Evolutionary conservation across 1,140 invertebrate genomes (phyloP).

Genomic region (Acromyrmex charruanus): DNA sequence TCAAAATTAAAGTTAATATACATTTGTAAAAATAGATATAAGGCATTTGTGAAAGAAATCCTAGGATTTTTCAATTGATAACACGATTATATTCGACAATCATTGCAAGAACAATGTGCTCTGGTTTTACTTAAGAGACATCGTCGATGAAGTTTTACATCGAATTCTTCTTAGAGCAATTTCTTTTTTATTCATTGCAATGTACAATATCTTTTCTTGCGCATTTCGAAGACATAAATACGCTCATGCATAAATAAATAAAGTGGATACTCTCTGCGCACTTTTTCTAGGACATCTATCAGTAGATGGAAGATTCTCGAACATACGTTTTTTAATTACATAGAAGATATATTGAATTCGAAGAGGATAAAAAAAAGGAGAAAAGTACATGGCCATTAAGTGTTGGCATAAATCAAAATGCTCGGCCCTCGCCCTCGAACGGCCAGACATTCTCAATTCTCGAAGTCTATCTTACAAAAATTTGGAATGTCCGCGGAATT

Average conservation of each 20-base stretch:
- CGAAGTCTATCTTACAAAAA: conserved; percentile 53
- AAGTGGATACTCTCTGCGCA: conserved; percentile 42
- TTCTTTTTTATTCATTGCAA: conserved; percentile 49
- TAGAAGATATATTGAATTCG: conserved; percentile 13
- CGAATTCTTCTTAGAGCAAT: conserved; percentile 25
- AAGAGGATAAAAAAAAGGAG: background rate
- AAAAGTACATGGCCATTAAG: conserved; percentile 32
- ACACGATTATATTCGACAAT: background rate
- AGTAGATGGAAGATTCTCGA: conserved; percentile 42
- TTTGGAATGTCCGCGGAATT: conserved; percentile 68
- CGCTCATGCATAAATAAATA: conserved; percentile 64
- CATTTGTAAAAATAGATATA: too few relatives aligned
- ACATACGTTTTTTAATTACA: conserved; percentile 17
- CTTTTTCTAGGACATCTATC: conserved; percentile 31
- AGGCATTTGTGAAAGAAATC: background rate
- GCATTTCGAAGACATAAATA: conserved; percentile 52
- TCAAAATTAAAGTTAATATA: too few relatives aligned
- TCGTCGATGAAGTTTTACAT: background rate
- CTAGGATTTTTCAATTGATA: background rate
- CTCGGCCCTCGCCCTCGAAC: background rate
- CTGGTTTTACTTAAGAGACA: background rate
- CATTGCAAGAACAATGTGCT: background rate
- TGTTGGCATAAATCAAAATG: conserved; percentile 34
- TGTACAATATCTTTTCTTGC: conserved; percentile 51
- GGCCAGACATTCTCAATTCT: conserved; percentile 8